Percentiles rank a stretch among this genome's conserved stretches.
phyloP scores from a whole-genome alignment of 2,888 invertebrate species.

The Dorcus parallelipipedus region DNA sequence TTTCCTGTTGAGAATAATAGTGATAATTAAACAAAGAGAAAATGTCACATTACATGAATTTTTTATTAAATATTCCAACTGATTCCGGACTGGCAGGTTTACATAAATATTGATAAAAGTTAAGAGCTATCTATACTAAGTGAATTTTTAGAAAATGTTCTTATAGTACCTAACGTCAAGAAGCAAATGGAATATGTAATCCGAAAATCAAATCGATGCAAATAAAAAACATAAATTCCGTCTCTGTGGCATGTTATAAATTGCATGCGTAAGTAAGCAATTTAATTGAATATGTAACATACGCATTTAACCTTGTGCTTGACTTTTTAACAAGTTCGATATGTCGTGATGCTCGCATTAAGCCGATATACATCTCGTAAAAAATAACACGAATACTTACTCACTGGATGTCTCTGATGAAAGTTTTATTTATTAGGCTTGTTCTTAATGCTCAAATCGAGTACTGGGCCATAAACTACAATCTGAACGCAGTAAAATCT shows the following conservation, averaged over 20 bases:
- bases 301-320: constrained; percentile 22
- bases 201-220: not conserved
- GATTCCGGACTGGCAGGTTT: too few species aligned
- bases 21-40: not conserved
- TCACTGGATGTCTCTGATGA: too few species aligned
- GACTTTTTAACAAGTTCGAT: constrained; percentile 17
- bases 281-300: constrained; percentile 21
- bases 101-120: too few species aligned
- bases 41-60: not conserved
- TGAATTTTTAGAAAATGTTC: not conserved
- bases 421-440: too few species aligned
- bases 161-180: not conserved
- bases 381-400: not conserved
- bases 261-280: constrained; percentile 19
- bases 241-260: constrained; percentile 6
- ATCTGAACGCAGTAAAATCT: not conserved
- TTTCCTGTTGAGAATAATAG: too few species aligned
- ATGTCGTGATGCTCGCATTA: not conserved
- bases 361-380: not conserved
- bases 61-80: too few species aligned
- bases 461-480: too few species aligned
- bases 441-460: too few species aligned
- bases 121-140: too few species aligned
- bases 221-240: constrained; percentile 1
- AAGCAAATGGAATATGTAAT: not conserved